Conservation (phyloP, 2,797 vertebrate genomes). For the Sphenopsis melanotis region DNA sequence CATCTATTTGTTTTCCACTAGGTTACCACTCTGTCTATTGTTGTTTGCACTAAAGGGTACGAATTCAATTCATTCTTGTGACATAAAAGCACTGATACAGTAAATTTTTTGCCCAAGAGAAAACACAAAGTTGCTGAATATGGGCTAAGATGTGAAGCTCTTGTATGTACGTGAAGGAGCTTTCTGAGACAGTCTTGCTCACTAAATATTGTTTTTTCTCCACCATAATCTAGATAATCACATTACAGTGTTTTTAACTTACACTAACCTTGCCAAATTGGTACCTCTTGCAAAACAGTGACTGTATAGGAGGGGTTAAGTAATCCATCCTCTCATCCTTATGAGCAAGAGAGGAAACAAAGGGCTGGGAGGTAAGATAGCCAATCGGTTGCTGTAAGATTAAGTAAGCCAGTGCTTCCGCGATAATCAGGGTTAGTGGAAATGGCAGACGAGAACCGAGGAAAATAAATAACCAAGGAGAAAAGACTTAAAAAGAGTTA, state of each 20-base stretch:
- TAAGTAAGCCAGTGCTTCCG: background rate
- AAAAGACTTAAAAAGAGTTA: background rate
- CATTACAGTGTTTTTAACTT: background rate
- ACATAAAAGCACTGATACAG: conserved; percentile 91
- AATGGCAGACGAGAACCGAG: background rate
- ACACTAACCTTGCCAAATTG: conserved; percentile 16
- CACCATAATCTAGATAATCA: background rate
- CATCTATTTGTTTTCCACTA: conserved; percentile 98
- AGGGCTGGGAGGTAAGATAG: background rate
- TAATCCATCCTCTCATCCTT: background rate
- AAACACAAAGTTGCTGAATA: conserved; percentile 86
- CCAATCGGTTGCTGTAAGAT: background rate
- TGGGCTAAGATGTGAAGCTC: conserved; percentile 69
- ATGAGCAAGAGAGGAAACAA: conserved; percentile 16
- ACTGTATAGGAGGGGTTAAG: background rate
- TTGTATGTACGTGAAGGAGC: conserved; percentile 27
- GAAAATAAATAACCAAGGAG: background rate
- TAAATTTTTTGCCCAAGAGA: conserved; percentile 84
- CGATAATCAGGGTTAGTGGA: background rate
- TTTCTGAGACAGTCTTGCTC: conserved; percentile 37
- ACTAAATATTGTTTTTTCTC: background rate
- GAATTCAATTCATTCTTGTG: conserved; percentile 99
- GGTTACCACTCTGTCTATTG: conserved; percentile 94
- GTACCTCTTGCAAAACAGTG: background rate
- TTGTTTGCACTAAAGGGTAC: conserved; percentile 99